phyloP scores from a whole-genome alignment of 2,113 vertebrate genomes.

The Hemichromis elongatus region DNA sequence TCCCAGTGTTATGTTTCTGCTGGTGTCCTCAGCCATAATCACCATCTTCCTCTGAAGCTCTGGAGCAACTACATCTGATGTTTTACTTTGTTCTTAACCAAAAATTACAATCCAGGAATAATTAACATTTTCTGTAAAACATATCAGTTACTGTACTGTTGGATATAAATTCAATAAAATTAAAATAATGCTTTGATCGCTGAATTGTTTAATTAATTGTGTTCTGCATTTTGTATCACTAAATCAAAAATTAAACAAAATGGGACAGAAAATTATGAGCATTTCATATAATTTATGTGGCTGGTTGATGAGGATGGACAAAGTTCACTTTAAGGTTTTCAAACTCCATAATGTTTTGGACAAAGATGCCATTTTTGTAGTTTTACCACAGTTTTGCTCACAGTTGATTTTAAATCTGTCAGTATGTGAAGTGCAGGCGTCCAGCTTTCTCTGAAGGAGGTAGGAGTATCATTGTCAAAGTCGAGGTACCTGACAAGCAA shows the following conservation, averaged over 20 bases:
- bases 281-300: accelerated
- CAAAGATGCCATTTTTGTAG: not conserved
- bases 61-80: not conserved
- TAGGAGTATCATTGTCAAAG: not conserved
- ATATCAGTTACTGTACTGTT: accelerated
- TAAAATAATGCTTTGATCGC: not conserved
- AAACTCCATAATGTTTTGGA: not conserved
- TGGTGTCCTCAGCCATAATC: constrained; percentile 13
- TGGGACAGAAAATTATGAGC: not conserved
- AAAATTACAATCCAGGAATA: not conserved
- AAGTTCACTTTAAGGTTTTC: not conserved
- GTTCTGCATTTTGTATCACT: not conserved
- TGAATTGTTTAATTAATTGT: not conserved
- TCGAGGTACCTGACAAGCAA: not conserved
- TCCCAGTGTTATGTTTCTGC: constrained; percentile 24
- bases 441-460: not conserved
- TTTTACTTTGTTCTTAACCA: not conserved
- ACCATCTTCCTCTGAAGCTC: constrained; percentile 15
- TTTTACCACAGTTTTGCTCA: not conserved
- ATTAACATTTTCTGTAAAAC: no score
- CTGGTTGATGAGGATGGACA: not conserved
- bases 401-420: not conserved
- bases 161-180: not conserved
- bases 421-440: not conserved
- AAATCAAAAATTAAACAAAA: not conserved